phyloP scores from a whole-genome alignment of 2,797 vertebrate genomes.

The Lophotriccus pileatus region DNA sequence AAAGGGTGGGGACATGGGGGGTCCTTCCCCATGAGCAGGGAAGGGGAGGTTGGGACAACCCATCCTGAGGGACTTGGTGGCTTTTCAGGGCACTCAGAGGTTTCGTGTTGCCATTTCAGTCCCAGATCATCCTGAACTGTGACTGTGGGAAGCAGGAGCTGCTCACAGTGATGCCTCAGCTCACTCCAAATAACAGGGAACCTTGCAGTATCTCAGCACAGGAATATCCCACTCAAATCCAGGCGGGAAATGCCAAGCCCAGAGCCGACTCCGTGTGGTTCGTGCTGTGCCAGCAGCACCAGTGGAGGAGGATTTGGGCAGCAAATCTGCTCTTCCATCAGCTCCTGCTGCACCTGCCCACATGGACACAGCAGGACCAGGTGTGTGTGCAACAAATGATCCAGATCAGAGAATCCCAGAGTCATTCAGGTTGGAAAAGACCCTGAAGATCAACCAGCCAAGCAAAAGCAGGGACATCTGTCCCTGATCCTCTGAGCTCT shows the following conservation, averaged over 20 bases:
- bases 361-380: accelerated
- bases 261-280: background rate
- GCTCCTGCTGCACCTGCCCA: background rate
- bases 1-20: background rate
- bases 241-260: background rate
- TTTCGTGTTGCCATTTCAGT: background rate
- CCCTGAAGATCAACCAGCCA: background rate
- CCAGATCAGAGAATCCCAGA: background rate
- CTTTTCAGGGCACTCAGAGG: background rate
- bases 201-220: background rate
- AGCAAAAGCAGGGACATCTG: background rate
- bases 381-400: background rate
- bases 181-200: background rate
- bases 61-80: background rate
- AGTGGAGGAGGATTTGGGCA: background rate
- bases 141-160: background rate
- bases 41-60: background rate
- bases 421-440: background rate
- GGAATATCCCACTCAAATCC: background rate
- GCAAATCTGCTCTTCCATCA: background rate
- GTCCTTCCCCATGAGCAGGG: background rate
- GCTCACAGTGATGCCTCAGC: background rate
- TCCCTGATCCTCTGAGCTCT: background rate
- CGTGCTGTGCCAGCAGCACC: background rate
- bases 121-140: background rate